phyloP scores from a whole-genome alignment of 2,797 vertebrate species.

The Lagorchestes hirsutus region DNA sequence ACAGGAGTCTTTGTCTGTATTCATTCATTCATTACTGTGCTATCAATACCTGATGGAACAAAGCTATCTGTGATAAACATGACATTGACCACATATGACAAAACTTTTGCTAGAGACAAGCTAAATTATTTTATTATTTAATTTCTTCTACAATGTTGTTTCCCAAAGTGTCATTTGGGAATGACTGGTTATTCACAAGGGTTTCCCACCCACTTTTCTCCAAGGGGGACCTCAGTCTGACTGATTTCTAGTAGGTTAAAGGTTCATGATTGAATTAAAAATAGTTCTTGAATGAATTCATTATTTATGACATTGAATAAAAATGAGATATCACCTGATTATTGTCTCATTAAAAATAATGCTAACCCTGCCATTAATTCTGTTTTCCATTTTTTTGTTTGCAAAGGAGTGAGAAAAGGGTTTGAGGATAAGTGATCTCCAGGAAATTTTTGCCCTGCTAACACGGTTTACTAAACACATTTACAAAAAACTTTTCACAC shows the following conservation, averaged over 20 bases:
- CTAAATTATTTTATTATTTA: background rate
- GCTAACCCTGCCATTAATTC: slow-evolving; percentile 49
- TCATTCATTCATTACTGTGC: slow-evolving; percentile 7
- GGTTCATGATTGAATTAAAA: slow-evolving; percentile 23
- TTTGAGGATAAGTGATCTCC: slow-evolving; percentile 27
- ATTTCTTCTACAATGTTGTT: background rate
- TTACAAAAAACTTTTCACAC: background rate
- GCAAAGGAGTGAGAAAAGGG: slow-evolving; percentile 22
- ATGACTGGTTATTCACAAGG: background rate
- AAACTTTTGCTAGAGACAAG: background rate
- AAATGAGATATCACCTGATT: slow-evolving; percentile 61
- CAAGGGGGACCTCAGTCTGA: background rate
- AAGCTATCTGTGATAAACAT: background rate
- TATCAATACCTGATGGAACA: background rate
- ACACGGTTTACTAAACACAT: background rate
- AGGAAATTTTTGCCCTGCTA: background rate
- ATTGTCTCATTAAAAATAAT: slow-evolving; percentile 65
- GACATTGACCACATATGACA: background rate
- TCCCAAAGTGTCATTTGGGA: background rate
- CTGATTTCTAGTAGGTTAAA: background rate
- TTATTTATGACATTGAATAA: slow-evolving; percentile 63
- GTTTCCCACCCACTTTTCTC: background rate
- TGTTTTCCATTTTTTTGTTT: slow-evolving; percentile 63
- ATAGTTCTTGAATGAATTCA: slow-evolving; percentile 56
- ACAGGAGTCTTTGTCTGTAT: background rate